A percentile compares a stretch with the other conserved stretches of the same genome.
Evolutionary conservation across 2,888 invertebrate genomes (phyloP).

Genomic region (Rhopalosiphum nymphaeae): DNA sequence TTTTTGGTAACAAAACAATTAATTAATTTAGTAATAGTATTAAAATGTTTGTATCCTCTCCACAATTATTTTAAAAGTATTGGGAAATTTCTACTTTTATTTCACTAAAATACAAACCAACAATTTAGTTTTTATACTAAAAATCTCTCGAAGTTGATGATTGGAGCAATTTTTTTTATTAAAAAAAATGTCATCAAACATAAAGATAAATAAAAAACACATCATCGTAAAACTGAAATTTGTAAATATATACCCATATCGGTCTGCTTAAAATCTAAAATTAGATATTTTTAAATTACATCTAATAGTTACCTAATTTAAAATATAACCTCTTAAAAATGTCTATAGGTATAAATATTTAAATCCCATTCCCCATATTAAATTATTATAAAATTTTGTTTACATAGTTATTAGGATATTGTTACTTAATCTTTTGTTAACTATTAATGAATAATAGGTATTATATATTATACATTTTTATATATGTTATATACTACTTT

Average conservation of each 20-base stretch:
- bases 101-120: background rate
- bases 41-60: background rate
- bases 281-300: background rate
- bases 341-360: background rate
- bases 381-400: background rate
- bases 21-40: background rate
- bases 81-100: background rate
- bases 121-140: background rate
- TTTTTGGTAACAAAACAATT: background rate
- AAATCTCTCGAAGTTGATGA: background rate
- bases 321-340: background rate
- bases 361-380: background rate
- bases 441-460: conserved; percentile 37
- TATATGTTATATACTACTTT: background rate
- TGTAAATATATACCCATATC: background rate
- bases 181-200: background rate
- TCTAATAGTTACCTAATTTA: background rate
- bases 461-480: background rate
- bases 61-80: background rate
- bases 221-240: background rate
- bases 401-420: conserved; percentile 12
- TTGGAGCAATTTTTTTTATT: background rate
- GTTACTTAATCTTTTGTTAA: conserved; percentile 24
- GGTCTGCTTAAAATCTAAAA: background rate
- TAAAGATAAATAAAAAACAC: background rate